phyloP scores from a whole-genome alignment of 2,113 vertebrate genomes.

The Paracyprichromis sp. region DNA sequence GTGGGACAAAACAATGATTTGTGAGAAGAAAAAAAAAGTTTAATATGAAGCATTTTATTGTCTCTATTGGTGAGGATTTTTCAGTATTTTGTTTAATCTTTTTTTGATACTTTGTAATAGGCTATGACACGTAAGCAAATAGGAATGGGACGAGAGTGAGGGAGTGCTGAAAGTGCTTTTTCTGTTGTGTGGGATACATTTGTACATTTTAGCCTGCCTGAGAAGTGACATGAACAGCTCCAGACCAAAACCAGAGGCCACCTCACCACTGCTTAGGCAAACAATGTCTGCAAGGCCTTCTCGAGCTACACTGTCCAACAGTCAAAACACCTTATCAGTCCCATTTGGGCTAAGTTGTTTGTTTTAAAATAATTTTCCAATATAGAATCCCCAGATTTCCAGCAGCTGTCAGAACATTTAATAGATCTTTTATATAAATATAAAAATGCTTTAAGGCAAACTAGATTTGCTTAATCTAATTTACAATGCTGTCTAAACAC shows the following conservation, averaged over 20 bases:
- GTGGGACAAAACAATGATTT: constrained; percentile 16
- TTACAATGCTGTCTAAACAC: not conserved
- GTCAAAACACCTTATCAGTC: not conserved
- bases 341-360: not conserved
- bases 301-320: not conserved
- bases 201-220: constrained; percentile 34
- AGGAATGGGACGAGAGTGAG: constrained; percentile 23
- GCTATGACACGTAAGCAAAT: constrained; percentile 45
- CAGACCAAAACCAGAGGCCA: constrained; percentile 40
- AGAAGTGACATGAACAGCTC: constrained; percentile 24
- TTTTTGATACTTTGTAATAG: constrained; percentile 68
- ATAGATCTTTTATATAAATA: not conserved
- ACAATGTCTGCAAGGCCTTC: not conserved
- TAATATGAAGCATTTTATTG: constrained; percentile 52
- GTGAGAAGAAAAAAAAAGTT: constrained; percentile 11
- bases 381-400: not conserved
- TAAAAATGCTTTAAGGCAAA: not conserved
- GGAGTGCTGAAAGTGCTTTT: not conserved
- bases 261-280: not conserved
- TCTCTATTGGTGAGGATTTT: constrained; percentile 63
- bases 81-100: constrained; percentile 60
- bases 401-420: not conserved
- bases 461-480: not conserved
- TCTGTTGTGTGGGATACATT: constrained; percentile 45
- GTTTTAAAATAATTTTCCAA: not conserved